These are phyloP conservation scores for Varanus salvator DNA, from an alignment of 2,113 vertebrate genomes.

Conservation along the genomic window DNA sequence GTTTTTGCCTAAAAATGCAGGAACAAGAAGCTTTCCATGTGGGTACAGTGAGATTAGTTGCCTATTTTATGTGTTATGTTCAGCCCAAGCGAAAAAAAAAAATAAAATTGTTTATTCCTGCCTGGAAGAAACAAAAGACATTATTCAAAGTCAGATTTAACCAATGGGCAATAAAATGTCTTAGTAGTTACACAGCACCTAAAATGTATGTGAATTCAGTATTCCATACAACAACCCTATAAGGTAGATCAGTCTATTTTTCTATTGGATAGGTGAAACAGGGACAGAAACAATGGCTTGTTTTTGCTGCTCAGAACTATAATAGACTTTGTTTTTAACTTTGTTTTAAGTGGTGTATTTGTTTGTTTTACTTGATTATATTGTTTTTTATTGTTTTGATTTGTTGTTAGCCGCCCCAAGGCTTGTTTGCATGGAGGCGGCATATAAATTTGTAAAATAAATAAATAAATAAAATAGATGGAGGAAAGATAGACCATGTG, in stretches of 20 bases:
- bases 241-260: neutral
- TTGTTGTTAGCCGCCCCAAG: too few relatives aligned
- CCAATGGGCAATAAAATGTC: neutral
- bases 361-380: too few relatives aligned
- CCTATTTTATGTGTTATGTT: constrained; percentile 42
- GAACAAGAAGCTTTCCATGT: constrained; percentile 28
- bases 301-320: neutral
- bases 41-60: neutral
- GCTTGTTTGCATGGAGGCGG: too few relatives aligned
- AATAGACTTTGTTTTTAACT: too few relatives aligned
- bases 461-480: too few relatives aligned
- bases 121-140: neutral
- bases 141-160: neutral
- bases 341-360: too few relatives aligned
- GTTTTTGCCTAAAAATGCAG: constrained; percentile 40
- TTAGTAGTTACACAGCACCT: neutral
- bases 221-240: neutral
- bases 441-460: too few relatives aligned
- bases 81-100: constrained; percentile 21
- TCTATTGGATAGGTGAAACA: neutral
- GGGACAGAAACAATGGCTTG: neutral
- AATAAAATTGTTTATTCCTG: constrained; percentile 35
- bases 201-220: neutral
- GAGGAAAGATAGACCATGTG: neutral
- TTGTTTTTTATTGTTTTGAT: too few relatives aligned